Percentiles rank a stretch among this genome's conserved stretches.
phyloP scores from a whole-genome alignment of 2,888 invertebrate genomes.

The Leucoma salicis region DNA sequence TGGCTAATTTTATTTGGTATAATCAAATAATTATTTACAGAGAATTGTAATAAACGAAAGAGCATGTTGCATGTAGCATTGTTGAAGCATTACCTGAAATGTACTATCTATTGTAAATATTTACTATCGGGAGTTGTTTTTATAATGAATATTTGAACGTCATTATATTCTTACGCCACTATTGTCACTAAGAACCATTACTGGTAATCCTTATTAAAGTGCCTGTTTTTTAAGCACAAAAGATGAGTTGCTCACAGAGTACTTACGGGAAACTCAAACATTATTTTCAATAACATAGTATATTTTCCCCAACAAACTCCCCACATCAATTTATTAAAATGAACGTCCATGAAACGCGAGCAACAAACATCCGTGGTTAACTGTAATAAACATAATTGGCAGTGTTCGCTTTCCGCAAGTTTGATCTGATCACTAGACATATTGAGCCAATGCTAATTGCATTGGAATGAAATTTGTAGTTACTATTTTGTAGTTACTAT shows the following conservation, averaged over 20 bases:
- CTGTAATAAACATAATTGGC: conserved; percentile 52
- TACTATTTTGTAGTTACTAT: conserved; percentile 13
- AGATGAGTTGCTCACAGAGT: background rate
- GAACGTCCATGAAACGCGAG: conserved; percentile 29
- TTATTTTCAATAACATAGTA: background rate
- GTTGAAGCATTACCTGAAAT: no score
- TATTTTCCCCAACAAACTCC: background rate
- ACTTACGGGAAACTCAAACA: background rate
- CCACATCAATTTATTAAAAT: conserved; percentile 23
- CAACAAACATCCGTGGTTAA: conserved; percentile 35
- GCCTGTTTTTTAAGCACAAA: background rate
- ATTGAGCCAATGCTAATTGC: conserved; percentile 44
- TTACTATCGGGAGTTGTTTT: no score
- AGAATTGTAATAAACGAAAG: no score
- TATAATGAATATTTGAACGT: no score
- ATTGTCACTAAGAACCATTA: no score
- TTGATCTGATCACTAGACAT: conserved; percentile 35
- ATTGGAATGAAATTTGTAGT: conserved; percentile 34
- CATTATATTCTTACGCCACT: no score
- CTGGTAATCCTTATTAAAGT: no score
- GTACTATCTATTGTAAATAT: no score
- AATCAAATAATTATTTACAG: no score
- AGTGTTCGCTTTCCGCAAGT: conserved; percentile 39
- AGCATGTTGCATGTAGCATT: no score
- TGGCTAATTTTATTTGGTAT: no score